Percentiles rank a stretch among this genome's conserved stretches.
These are phyloP conservation scores for Apodemia hepburni DNA, from an alignment of 2,888 invertebrate genomes.

Conservation along the genomic window DNA sequence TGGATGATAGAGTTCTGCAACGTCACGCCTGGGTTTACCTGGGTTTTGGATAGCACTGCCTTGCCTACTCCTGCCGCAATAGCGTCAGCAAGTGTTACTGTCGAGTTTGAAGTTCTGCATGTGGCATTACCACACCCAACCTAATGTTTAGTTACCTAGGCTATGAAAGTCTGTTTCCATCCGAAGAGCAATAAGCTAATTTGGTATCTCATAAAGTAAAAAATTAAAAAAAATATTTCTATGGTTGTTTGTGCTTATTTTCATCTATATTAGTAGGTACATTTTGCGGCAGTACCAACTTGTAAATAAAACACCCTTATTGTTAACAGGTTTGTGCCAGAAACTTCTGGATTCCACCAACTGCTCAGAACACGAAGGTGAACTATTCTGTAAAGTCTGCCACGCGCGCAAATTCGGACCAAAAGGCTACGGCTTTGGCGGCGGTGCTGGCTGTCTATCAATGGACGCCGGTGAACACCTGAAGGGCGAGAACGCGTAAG, in stretches of 20 bases:
- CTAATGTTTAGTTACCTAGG: no score
- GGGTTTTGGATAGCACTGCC: no score
- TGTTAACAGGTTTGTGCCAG: slow-evolving; percentile 92
- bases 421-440: slow-evolving; percentile 98
- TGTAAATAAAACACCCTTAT: neutral
- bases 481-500: slow-evolving; percentile 87
- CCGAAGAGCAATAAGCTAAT: no score
- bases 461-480: slow-evolving; percentile 97
- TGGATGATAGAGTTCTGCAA: no score
- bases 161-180: no score
- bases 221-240: no score
- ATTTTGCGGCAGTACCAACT: neutral
- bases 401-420: slow-evolving; percentile 99
- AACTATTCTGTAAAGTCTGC: slow-evolving; percentile 98
- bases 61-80: no score
- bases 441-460: slow-evolving; percentile 97
- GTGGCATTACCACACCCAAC: no score
- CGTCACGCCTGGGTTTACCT: no score
- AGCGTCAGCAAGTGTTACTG: no score
- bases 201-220: no score
- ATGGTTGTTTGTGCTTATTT: neutral
- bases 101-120: no score
- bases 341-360: slow-evolving; percentile 99
- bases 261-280: neutral
- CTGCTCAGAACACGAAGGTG: slow-evolving; percentile 97